Evolutionary conservation across 2,888 invertebrate species (phyloP), one percentile per base, ranked within the genome.

Genomic region (Dendrolimus pini): DNA sequence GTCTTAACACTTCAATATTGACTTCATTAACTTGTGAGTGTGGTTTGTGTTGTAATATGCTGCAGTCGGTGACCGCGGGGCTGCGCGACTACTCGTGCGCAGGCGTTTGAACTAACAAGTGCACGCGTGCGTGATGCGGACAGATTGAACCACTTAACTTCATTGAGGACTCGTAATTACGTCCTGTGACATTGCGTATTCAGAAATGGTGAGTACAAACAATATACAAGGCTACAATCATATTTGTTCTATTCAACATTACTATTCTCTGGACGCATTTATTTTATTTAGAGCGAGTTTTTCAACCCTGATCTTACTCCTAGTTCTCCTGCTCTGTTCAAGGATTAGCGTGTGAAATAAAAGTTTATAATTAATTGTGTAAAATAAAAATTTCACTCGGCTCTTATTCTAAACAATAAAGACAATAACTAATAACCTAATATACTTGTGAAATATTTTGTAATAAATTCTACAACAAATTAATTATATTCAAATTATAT

Each of bases 121-220:
- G 58, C 56, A 63, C 58, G 62, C 64, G 73, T 72, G 75, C 74
- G 84, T 79, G 77, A 80, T 82, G 79, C 72, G 80, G 82, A 79
- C 72, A 77, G 76, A 82, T 85, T 86, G 82, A 76, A 80, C 79
- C 83, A 80, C 80, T 84, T 88, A 79, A 73, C 73, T 81, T 74
- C 72, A 59, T 59, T 59, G 55, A 57, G 57, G 57, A 55, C 55
- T 54, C 42, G 41, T 57, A 56, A 41, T 56, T 56, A 53, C 57
- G 56, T 59, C 57, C 59, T 59, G 59, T 59, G 57, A 55, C 56
- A 58, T 59, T 56, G 55, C 53, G 54, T 53, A 60, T 61, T 56
- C 56, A 54, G 58, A 59, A 63, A 69, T 69, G 68, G 68, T 69
- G 54, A 67, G 62, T 62, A 55, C 47, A 30, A 30, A 30, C 30